phyloP scores from a whole-genome alignment of 2,888 invertebrate species.

The Gymnocheta viridis region DNA sequence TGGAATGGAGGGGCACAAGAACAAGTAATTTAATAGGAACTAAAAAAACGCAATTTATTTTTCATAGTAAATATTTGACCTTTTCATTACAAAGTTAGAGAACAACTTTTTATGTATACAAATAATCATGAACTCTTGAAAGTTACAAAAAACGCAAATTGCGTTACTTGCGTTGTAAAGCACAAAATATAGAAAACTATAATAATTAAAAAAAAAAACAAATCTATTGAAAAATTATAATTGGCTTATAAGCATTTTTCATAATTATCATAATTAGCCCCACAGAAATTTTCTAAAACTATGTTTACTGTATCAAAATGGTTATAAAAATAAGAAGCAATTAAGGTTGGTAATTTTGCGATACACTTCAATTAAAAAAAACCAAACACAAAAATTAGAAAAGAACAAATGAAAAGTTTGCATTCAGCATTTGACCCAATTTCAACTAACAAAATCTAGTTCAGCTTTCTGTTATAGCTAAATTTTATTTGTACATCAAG shows the following conservation, averaged over 20 bases:
- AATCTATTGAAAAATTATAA: constrained; percentile 47
- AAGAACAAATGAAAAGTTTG: constrained; percentile 4
- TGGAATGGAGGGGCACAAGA: not conserved
- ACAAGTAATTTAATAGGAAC: constrained; percentile 24
- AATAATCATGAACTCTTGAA: constrained; percentile 40
- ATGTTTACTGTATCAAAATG: constrained; percentile 9
- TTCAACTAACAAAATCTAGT: not conserved
- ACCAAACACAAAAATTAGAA: constrained; percentile 21
- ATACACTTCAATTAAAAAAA: constrained; percentile 12
- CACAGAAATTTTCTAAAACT: constrained; percentile 7
- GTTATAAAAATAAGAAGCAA: constrained; percentile 14
- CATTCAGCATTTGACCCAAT: constrained; percentile 36
- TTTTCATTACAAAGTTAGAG: constrained; percentile 40
- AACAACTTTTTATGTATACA: constrained; percentile 39
- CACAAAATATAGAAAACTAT: not conserved
- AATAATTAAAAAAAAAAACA: constrained; percentile 9
- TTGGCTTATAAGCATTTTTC: constrained; percentile 29
- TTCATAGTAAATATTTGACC: constrained; percentile 52
- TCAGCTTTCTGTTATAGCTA: not conserved
- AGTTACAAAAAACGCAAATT: not conserved
- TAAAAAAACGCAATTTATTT: constrained; percentile 24
- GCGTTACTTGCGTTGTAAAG: not conserved
- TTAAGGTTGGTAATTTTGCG: constrained; percentile 38
- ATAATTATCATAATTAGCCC: constrained; percentile 4
- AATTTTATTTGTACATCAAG: not conserved